Evolutionary conservation across 2,888 invertebrate species (phyloP), one percentile per base, ranked within the genome.

Genomic region (Oscheius myriophilus): DNA sequence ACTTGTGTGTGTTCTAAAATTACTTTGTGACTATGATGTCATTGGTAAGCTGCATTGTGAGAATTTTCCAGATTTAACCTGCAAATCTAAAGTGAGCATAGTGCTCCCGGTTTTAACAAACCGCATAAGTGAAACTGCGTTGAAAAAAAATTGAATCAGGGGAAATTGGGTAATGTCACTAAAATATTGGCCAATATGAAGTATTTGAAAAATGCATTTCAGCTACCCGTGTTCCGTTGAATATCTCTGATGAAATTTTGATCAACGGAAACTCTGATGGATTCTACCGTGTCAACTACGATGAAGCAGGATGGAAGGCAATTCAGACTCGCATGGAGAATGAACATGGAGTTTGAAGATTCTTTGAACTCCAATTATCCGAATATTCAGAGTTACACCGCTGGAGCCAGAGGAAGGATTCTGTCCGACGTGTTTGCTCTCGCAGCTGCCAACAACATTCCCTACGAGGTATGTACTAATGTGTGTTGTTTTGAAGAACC

Each of bases 371-470:
- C 4, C 1, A 21, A 18, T 51, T 3, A 21, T 23, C 6, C 6
- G 3, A 1, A n/a, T 45, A 41, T 71, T 54, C 59, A 75, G 75
- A 49, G 26, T 14, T 41, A 52, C 18, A 61, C 71, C 25, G 65
- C 73, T n/a, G 58, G 58, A 26, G 69, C 73, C 4, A 62, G 80
- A 55, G 70, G 93, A 0, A 94, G 95, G 86, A 89, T 96, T 41
- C 89, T 96, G 9, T 93, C 95, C 80, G 96, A 96, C 86, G 91
- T 92, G 0, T 88, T 89, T 72, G 87, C 87, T 69, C 79, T 89
- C 49, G 88, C 88, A 2, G 84, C 84, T 52, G 85, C 86, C 25
- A 93, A 94, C 0, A 88, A 91, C 90, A 42, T 94, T 21, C 80
- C 82, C 23, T 87, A 87, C 64, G 77, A 83, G 14, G 79, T 84